Base-by-base conservation (phyloP, 2,797 vertebrate genomes). In the Peromyscus eremicus region DNA sequence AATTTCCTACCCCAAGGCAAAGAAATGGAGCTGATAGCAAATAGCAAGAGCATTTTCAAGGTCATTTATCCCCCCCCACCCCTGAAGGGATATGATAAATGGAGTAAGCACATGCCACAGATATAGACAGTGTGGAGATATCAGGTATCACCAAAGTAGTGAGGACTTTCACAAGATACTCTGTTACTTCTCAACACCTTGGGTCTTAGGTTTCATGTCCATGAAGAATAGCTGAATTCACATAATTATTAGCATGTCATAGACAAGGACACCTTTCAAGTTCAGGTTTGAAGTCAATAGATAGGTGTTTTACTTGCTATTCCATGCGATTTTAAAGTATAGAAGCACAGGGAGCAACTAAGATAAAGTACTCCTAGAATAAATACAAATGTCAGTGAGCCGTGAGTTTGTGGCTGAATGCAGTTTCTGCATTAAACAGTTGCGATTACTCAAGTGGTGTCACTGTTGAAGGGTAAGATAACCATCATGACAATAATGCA, bases 351-450 rank as follows among this genome's bases (percentile, higher is more conserved):
- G 49, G 21, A 43, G 34, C 19, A 17, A 75, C 27, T 85, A 79
- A 85, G 34, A 29, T 90, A 86, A 91, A 92, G 14, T 92, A 75
- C 57, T 95, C 83, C 52, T 82, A 73, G 49, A 91, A 94, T 84
- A 94, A 87, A 95, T 73, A 79, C 23, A 95, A 92, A 88, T 82
- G 96, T 55, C 71, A 90, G 83, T 62, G 34, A 95, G 83, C 94
- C 14, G 19, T 40, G 93, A 85, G 94, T 92, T 52, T 76, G 82
- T 81, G 62, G 86, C 62, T n/a, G 11, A 82, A 60, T 92, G 60
- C 37, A 40, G 82, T 94, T 94, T 68, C 77, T 88, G 21, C 95
- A 87, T 92, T 23, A 91, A 94, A 80, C 68, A 94, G 73, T 68
- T 32, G 81, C 84, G 55, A 77, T 91, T 77, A 81, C 94, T 64